phyloP scores from a whole-genome alignment of 2,797 vertebrate species.

The Threskiornis aethiopicus region DNA sequence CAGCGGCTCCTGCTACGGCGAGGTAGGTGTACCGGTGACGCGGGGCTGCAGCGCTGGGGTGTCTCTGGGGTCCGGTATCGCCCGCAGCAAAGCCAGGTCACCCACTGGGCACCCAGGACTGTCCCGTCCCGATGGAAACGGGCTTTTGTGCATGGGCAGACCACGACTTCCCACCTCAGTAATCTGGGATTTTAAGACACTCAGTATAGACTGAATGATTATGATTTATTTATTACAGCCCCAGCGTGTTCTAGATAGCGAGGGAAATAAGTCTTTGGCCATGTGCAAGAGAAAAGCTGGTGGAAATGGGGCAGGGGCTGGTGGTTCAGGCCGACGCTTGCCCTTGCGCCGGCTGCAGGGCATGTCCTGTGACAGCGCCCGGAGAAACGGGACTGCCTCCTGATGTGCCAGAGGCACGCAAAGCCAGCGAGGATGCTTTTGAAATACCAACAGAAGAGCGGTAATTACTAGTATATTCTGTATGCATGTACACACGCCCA shows the following conservation, averaged over 20 bases:
- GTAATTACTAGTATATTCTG: neutral
- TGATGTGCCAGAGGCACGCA: neutral
- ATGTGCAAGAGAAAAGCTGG: neutral
- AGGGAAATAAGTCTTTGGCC: neutral
- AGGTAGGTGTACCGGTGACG: fast-evolving
- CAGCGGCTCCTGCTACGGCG: neutral
- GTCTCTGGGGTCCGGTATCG: neutral
- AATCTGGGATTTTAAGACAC: neutral
- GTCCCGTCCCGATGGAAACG: fast-evolving
- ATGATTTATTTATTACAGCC: neutral
- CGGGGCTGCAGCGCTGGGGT: neutral
- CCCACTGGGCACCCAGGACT: neutral
- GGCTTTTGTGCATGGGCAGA: neutral
- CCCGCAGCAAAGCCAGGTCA: neutral
- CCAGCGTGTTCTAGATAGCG: neutral
- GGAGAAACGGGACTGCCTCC: neutral
- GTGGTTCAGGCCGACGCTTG: neutral
- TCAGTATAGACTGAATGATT: too few species aligned
- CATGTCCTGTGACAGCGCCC: neutral
- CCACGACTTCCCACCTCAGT: too few species aligned
- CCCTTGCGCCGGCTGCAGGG: neutral
- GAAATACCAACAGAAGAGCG: neutral
- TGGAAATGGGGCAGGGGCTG: neutral
- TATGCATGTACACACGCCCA: fast-evolving
- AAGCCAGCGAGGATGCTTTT: neutral